Percentiles rank a stretch among this genome's conserved stretches.
These are phyloP conservation scores for Conus ventricosus DNA, from an alignment of 1,140 invertebrate species.

Conservation along the genomic window DNA sequence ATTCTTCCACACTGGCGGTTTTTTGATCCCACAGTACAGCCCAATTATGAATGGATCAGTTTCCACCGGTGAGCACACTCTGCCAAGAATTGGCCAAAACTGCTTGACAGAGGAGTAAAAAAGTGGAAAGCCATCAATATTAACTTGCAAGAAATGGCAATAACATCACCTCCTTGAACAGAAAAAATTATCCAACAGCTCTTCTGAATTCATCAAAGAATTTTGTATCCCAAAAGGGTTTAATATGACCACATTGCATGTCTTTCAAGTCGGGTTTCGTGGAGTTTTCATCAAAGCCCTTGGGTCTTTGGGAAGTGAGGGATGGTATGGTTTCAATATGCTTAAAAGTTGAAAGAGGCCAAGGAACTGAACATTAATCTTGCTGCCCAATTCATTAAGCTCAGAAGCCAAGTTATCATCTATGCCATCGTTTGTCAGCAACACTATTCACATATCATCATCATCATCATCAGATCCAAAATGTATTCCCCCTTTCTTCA, in stretches of 20 bases:
- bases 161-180: background rate
- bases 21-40: constrained; percentile 61
- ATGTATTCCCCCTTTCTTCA: too few species aligned
- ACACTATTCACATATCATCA: too few species aligned
- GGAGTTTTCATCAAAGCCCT: constrained; percentile 17
- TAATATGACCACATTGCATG: constrained; percentile 2
- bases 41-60: constrained; percentile 45
- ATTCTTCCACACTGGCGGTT: constrained; percentile 53
- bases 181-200: background rate
- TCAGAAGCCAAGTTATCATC: background rate
- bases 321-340: background rate
- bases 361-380: background rate
- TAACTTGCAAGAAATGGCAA: constrained; percentile 2
- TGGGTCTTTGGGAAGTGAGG: constrained; percentile 21
- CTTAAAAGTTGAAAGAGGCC: background rate
- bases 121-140: constrained; percentile 36
- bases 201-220: background rate
- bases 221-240: constrained; percentile 26
- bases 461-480: too few species aligned
- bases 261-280: background rate
- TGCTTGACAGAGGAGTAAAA: constrained; percentile 27
- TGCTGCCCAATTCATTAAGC: background rate
- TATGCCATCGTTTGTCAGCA: background rate
- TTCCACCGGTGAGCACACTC: constrained; percentile 29
- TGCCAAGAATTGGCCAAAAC: constrained; percentile 57